phyloP scores from a whole-genome alignment of 2,797 vertebrate genomes.

The Myotis pilosus region DNA sequence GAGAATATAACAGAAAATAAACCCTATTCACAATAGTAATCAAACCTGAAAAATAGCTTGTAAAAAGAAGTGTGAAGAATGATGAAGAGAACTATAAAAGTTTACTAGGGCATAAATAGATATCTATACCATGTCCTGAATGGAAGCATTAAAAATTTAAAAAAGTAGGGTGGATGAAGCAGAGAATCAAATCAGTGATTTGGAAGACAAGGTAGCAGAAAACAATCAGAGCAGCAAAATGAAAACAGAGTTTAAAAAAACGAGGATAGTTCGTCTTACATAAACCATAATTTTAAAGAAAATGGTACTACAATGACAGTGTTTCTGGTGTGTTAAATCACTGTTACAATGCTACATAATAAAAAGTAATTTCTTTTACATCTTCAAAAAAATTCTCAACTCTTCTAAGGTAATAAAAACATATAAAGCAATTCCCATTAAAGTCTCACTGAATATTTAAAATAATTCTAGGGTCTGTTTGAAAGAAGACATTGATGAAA shows the following conservation, averaged over 20 bases:
- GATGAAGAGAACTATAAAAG: not conserved
- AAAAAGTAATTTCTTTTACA: not conserved
- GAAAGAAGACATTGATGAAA: not conserved
- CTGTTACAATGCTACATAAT: not conserved
- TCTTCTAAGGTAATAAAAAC: not conserved
- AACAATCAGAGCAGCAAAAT: not conserved
- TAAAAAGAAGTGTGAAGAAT: not conserved
- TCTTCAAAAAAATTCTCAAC: not conserved
- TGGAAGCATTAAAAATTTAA: not conserved
- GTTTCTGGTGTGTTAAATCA: not conserved
- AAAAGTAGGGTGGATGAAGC: not conserved
- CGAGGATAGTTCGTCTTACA: not conserved
- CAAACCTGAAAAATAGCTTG: not conserved
- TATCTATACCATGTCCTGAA: not conserved
- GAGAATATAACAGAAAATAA: not conserved
- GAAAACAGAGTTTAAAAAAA: not conserved
- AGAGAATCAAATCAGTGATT: not conserved
- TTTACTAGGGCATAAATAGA: not conserved
- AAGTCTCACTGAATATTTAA: slow-evolving; percentile 19
- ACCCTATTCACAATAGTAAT: not conserved
- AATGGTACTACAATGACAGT: not conserved
- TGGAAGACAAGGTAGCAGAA: not conserved
- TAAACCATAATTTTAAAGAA: not conserved
- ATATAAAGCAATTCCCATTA: not conserved
- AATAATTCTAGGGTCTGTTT: not conserved